Conservation (phyloP, 2,113 vertebrate genomes). For the Aldabrachelys gigantea region DNA sequence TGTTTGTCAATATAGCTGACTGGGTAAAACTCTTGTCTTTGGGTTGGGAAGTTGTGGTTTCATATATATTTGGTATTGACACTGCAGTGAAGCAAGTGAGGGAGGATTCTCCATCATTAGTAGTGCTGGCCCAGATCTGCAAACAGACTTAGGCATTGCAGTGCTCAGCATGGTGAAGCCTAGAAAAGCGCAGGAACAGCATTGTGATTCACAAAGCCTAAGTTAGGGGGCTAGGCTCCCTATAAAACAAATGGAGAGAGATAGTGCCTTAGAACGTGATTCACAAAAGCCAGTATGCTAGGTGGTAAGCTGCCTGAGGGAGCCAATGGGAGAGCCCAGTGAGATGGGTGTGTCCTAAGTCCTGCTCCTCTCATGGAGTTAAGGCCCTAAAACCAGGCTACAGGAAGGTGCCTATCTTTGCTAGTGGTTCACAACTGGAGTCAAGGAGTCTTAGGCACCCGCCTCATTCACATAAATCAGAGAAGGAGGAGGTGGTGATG, state of each 20-base stretch:
- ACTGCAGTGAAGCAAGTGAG: neutral
- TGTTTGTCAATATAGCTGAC: neutral
- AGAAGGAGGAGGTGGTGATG: neutral
- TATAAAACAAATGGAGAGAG: neutral
- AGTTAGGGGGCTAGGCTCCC: neutral
- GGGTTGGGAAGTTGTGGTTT: neutral
- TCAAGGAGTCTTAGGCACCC: neutral
- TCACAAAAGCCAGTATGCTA: neutral
- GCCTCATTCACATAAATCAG: neutral
- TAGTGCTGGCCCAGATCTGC: neutral
- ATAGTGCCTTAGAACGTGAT: neutral
- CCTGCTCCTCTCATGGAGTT: neutral
- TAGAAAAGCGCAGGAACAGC: neutral
- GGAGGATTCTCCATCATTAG: neutral
- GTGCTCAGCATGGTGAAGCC: neutral
- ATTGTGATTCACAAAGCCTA: neutral
- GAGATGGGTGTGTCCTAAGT: neutral
- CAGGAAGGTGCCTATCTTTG: neutral
- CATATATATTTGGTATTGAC: neutral
- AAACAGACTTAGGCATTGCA: neutral
- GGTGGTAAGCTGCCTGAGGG: neutral
- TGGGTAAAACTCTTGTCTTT: neutral
- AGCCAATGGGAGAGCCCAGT: neutral
- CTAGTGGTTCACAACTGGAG: neutral
- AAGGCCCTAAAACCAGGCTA: neutral